Base-by-base conservation (phyloP, 37 sponge, comb jelly and placozoan genomes). In the Hexactinellida sp. region DNA sequence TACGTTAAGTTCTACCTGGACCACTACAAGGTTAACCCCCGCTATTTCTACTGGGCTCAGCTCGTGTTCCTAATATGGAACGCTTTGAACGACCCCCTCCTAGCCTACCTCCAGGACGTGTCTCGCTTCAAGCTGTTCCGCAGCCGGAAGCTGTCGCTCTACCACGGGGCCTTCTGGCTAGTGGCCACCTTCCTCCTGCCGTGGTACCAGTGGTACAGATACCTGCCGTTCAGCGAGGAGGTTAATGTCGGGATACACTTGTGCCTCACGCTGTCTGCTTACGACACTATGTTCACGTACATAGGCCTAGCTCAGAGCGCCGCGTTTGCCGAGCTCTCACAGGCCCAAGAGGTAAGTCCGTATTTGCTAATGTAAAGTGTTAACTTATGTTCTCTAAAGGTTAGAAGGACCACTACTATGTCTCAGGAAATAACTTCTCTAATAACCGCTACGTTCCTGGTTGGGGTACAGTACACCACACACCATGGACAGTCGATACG, bases 251-350 rank as follows among this genome's bases (percentile, higher is more conserved):
- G 88, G 5, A 41, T 86, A 21, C 88, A 87, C 55, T 37, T 87
- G 52, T 36, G 84, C 36, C 21, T 86, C n/a, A 16, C 86, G 39
- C 51, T 87, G 1, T 87, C 86, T 23, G 38, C 85, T 13, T 87
- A 87, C 25, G 88, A 87, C 34, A 39, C 85, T 86, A 87, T 87
- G 88, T 87, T 87, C 85, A 87, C 88, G 21, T 87, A 86, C n/a
- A 86, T 87, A 36, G 51, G 85, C 30, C 55, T 87, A 23, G 88
- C 88, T 41, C 88, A 87, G 0, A 87, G 85, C 87, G 88, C 88
- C 7, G 54, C 85, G 35, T 87, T 87, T 24, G 54, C 88, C 1
- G 88, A 87, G 38, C 24, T 87, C 3, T 85, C 88, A 51, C 55
- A 32, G n/a, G 54, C 34, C 37, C 37, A 86, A 37, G 55, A 85